phyloP scores from a whole-genome alignment of 2,888 invertebrate species.

The Ophioninae sp. region DNA sequence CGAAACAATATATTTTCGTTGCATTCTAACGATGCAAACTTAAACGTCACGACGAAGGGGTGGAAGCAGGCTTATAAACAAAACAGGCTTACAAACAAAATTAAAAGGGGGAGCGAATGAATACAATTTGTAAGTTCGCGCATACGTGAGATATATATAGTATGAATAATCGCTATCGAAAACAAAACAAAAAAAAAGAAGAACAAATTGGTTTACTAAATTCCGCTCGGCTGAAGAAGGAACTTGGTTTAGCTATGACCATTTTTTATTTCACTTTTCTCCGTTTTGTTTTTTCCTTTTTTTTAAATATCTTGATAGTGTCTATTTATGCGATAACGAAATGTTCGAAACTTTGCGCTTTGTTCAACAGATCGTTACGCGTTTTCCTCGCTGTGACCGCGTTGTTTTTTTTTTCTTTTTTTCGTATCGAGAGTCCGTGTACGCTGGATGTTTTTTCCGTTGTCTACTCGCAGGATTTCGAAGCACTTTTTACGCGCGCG shows the following conservation, averaged over 20 bases:
- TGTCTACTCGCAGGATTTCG: neutral
- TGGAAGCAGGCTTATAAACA: neutral
- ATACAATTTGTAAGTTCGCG: slow-evolving; percentile 46
- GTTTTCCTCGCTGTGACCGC: slow-evolving; percentile 10
- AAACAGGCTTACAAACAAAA: slow-evolving; percentile 11
- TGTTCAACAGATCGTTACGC: slow-evolving; percentile 14
- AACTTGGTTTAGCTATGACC: slow-evolving; percentile 69
- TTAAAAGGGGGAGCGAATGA: slow-evolving; percentile 31
- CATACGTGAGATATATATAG: slow-evolving; percentile 22
- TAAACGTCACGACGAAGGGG: no score
- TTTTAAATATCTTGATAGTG: slow-evolving; percentile 32
- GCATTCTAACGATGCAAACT: no score
- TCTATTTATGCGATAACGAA: slow-evolving; percentile 47
- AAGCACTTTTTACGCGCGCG: slow-evolving; percentile 11
- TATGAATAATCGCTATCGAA: slow-evolving; percentile 43
- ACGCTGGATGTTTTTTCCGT: neutral
- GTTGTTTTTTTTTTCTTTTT: slow-evolving; percentile 6
- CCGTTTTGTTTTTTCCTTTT: slow-evolving; percentile 43
- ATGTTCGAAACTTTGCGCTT: slow-evolving; percentile 22
- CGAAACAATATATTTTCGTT: no score
- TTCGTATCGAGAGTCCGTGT: neutral
- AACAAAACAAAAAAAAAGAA: slow-evolving; percentile 16
- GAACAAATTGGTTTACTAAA: slow-evolving; percentile 58
- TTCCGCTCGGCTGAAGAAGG: slow-evolving; percentile 63
- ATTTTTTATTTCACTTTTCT: slow-evolving; percentile 36